Conservation (phyloP, 2,113 vertebrate genomes). For the Pteruthius melanotis region DNA sequence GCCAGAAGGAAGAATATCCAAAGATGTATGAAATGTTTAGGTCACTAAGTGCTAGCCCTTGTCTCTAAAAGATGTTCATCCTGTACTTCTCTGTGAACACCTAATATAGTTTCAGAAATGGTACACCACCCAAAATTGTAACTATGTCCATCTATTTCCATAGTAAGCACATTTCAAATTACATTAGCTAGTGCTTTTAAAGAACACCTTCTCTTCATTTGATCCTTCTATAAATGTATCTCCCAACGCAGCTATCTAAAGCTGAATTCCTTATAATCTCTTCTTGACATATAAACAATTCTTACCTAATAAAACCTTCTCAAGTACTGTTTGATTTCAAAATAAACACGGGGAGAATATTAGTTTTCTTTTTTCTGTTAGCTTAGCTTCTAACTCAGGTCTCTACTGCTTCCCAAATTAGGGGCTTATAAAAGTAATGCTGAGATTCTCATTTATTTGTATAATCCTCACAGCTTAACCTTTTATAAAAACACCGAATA, state of each 20-base stretch:
- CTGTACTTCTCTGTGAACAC: not conserved
- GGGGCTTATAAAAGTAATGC: not conserved
- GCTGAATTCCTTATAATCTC: not conserved
- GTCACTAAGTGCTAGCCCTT: not conserved
- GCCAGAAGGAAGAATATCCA: not conserved
- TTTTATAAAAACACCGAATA: not conserved
- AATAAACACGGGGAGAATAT: not conserved
- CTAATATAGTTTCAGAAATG: not conserved
- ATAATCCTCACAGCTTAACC: not conserved
- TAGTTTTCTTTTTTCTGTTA: not conserved
- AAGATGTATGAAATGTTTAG: not conserved
- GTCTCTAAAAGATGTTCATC: not conserved
- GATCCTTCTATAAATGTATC: not conserved
- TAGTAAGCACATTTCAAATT: not conserved
- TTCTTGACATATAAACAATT: not conserved
- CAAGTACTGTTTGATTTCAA: not conserved
- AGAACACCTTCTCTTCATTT: not conserved
- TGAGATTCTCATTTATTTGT: not conserved
- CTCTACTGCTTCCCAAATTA: not conserved
- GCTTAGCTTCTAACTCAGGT: not conserved
- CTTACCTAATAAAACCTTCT: not conserved
- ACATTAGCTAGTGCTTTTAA: not conserved
- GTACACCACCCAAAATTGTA: not conserved
- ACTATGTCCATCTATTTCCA: not conserved
- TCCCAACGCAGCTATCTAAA: not conserved